A percentile compares a stretch with the other conserved stretches of the same genome.
phyloP scores from a whole-genome alignment of 2,888 invertebrate genomes.

The Ligdia adustata region DNA sequence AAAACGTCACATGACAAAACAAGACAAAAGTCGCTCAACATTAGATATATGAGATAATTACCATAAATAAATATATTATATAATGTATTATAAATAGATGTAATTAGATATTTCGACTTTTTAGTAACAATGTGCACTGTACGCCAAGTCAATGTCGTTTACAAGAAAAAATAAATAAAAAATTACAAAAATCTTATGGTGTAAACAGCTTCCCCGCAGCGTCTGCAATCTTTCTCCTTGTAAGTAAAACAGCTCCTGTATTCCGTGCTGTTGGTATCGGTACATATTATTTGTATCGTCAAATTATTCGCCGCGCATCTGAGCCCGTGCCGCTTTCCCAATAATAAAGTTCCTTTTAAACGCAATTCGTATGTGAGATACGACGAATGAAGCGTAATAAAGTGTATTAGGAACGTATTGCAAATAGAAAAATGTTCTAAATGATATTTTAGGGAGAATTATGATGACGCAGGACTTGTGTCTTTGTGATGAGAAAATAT shows the following conservation, averaged over 20 bases:
- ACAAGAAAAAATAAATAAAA: too few species aligned
- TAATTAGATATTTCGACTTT: too few species aligned
- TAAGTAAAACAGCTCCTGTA: conserved; percentile 59
- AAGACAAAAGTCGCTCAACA: too few species aligned
- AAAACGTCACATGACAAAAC: too few species aligned
- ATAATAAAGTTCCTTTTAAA: conserved; percentile 81
- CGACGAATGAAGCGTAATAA: conserved; percentile 77
- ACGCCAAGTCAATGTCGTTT: too few species aligned
- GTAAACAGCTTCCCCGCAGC: conserved; percentile 35
- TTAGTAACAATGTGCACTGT: too few species aligned
- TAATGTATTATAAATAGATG: too few species aligned
- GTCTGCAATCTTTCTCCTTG: conserved; percentile 58
- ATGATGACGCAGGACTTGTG: too few species aligned
- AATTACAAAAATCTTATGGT: conserved; percentile 36
- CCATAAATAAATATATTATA: too few species aligned
- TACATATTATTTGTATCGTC: conserved; percentile 56
- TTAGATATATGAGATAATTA: too few species aligned
- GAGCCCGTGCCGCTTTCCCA: conserved; percentile 68
- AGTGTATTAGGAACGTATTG: conserved; percentile 77
- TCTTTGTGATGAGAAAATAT: too few species aligned
- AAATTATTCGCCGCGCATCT: conserved; percentile 77
- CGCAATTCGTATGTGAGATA: conserved; percentile 81
- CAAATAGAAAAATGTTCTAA: conserved; percentile 64
- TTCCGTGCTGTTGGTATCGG: conserved; percentile 59
- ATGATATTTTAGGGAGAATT: conserved; percentile 6